These are phyloP conservation scores for Anomalospiza imberbis DNA, from an alignment of 2,797 vertebrate genomes.

Conservation along the genomic window DNA sequence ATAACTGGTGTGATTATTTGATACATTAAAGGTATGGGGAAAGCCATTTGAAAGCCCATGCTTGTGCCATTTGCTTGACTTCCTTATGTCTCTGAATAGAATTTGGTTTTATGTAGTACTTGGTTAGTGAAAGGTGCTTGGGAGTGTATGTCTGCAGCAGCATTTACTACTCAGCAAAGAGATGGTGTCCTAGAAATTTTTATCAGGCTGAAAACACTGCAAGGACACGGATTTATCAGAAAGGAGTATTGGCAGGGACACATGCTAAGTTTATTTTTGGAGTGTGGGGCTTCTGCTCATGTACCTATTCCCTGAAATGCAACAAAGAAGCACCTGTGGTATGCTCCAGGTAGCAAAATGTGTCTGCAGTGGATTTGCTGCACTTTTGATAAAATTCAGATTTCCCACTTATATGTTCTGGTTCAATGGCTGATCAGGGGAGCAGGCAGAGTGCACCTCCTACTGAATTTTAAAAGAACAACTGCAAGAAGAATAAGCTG, in stretches of 20 bases:
- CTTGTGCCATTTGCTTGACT: neutral
- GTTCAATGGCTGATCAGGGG: neutral
- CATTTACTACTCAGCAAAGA: neutral
- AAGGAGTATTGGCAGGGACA: neutral
- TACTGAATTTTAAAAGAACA: neutral
- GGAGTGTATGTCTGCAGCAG: neutral
- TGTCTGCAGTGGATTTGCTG: accelerated
- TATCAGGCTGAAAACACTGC: neutral
- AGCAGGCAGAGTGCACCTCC: neutral
- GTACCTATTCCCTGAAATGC: neutral
- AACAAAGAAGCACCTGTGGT: neutral
- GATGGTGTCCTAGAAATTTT: neutral
- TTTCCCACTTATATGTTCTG: neutral
- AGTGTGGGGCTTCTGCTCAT: neutral
- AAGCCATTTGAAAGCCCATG: neutral
- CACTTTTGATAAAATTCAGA: neutral
- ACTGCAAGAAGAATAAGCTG: neutral
- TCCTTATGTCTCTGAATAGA: neutral
- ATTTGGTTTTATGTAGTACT: neutral
- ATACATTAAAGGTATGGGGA: neutral
- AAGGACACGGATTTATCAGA: neutral
- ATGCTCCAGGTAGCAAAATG: accelerated
- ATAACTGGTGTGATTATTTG: neutral
- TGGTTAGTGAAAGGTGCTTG: neutral
- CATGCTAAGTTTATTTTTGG: neutral